Base-by-base conservation (phyloP, 2,797 vertebrate genomes). In the Enteromius paludinosus region DNA sequence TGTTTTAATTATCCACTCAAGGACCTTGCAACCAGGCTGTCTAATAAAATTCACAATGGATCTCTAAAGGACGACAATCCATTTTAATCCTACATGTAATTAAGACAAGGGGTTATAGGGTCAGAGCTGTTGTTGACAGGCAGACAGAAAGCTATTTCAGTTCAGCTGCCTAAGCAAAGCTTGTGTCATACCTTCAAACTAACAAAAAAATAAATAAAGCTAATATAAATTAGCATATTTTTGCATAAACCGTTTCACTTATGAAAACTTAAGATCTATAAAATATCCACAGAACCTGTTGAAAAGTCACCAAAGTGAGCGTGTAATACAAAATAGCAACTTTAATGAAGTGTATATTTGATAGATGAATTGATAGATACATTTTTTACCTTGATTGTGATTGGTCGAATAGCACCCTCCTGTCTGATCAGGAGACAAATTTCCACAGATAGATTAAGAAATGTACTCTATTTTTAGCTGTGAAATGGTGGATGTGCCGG, bases 51-150 rank as follows among this genome's bases (percentile, higher is more conserved):
- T 91, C 92, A 90, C 90, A 83, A 84, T 43, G 91, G 91, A 91
- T 92, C 92, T 91, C 87, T 87, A 87, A 83, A 18, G 87, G 91
- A 90, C 66, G 90, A 90, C 90, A 89, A 94, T 93, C 92, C 92
- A 92, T 95, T 95, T 94, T 94, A 94, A 92, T 94, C 92, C 92
- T 91, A 89, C 90, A 92, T 92, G 93, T 92, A 94, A 95, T 95
- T 95, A 95, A 90, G 83, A 90, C 80, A 73, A 84, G 83, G 92
- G 93, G 92, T 93, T 93, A 93, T 91, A 90, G 91, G 93, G 94
- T 94, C 93, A 93, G 91, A 88, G 88, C 30, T 91, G 90, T 88
- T 88, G 92, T 90, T 94, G 93, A 95, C 93, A 90, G 93, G 92
- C 92, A 91, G 92, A 89, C 91, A 90, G 91, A 92, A 94, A 92